Evolutionary conservation across 2,113 vertebrate species (phyloP).

Genomic region (Apaloderma vittatum): DNA sequence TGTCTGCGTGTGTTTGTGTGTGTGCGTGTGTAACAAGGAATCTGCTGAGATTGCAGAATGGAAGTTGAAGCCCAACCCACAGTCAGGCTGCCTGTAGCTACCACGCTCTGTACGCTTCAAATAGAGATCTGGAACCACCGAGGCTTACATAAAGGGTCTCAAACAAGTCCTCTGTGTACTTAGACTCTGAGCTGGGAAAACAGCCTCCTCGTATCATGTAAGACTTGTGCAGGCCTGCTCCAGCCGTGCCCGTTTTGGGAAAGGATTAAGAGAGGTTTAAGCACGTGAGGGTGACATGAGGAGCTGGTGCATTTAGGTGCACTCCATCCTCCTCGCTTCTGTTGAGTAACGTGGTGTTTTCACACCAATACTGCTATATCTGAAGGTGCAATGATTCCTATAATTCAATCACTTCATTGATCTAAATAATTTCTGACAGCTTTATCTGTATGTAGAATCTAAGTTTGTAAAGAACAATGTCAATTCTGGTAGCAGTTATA

Average conservation of each 20-base stretch:
- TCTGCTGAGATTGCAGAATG: background rate
- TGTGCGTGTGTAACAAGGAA: background rate
- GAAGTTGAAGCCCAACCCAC: background rate
- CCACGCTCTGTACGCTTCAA: background rate
- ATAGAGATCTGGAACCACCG: background rate
- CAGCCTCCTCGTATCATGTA: background rate
- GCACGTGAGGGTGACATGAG: background rate
- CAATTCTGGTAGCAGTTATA: background rate
- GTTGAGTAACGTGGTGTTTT: background rate
- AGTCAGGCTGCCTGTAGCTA: background rate
- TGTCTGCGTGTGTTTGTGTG: too few species aligned
- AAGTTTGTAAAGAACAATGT: background rate
- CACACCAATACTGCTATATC: background rate
- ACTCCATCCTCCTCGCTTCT: background rate
- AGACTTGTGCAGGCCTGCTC: background rate
- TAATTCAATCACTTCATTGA: background rate
- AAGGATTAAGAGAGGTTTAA: conserved; percentile 1
- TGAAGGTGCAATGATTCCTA: background rate
- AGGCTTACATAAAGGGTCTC: background rate
- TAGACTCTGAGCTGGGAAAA: background rate
- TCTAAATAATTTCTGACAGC: conserved; percentile 11
- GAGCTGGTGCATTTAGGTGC: background rate
- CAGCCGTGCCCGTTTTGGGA: background rate
- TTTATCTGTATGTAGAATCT: background rate
- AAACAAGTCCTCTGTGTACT: background rate